A percentile compares a stretch with the other conserved stretches of the same genome.
Evolutionary conservation across 2,888 invertebrate species (phyloP).

Genomic region (Linnaemya vulpina): DNA sequence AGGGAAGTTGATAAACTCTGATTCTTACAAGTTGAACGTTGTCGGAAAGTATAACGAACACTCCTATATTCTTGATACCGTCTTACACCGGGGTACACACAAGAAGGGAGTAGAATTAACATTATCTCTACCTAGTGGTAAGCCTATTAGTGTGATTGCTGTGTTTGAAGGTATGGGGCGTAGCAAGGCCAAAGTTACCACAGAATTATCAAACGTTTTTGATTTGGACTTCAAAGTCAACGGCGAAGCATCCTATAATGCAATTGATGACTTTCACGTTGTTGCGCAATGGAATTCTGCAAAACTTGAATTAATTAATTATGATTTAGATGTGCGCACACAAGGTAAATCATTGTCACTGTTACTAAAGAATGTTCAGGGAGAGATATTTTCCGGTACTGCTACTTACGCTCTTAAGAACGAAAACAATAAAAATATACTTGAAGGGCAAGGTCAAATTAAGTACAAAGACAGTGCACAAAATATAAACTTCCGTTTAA

Average conservation of each 20-base stretch:
- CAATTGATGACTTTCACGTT: constrained; percentile 87
- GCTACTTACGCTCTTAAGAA: constrained; percentile 88
- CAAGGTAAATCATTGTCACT: constrained; percentile 87
- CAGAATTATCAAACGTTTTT: constrained; percentile 84
- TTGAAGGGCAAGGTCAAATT: constrained; percentile 90
- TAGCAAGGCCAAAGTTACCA: constrained; percentile 85
- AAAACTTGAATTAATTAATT: constrained; percentile 86
- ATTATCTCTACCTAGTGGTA: constrained; percentile 84
- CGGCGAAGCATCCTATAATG: constrained; percentile 85
- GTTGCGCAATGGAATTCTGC: constrained; percentile 86
- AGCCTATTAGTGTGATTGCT: constrained; percentile 78
- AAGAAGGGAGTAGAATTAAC: constrained; percentile 85
- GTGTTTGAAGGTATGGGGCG: constrained; percentile 83
- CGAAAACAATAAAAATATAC: constrained; percentile 88
- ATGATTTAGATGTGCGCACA: constrained; percentile 86
- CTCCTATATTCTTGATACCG: constrained; percentile 85
- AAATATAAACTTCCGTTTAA: constrained; percentile 89
- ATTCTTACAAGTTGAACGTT: constrained; percentile 82
- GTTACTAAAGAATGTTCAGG: constrained; percentile 85
- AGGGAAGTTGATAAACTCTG: constrained; percentile 77
- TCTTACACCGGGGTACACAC: constrained; percentile 84
- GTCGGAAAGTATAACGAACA: constrained; percentile 85
- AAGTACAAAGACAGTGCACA: constrained; percentile 88
- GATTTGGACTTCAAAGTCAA: constrained; percentile 85
- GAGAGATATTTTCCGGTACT: constrained; percentile 87